These are phyloP conservation scores for Tenthredo amoena DNA, from an alignment of 2,888 invertebrate species.

Conservation along the genomic window DNA sequence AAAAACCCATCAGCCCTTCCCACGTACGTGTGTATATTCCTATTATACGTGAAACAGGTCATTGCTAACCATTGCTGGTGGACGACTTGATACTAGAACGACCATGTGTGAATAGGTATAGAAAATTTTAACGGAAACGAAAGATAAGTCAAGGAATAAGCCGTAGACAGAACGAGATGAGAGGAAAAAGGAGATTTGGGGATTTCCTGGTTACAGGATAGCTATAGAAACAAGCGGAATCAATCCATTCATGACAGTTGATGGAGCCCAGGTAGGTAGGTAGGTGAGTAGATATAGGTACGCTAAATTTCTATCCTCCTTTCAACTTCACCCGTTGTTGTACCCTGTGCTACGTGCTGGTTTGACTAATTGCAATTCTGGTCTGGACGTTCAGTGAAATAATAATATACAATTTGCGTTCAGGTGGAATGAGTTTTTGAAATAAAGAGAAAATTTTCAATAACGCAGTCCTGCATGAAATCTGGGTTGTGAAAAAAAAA, in stretches of 20 bases:
- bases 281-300: not conserved
- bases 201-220: not conserved
- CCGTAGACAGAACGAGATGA: not conserved
- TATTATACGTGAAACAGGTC: not conserved
- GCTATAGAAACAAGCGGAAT: not conserved
- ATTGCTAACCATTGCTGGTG: conserved; percentile 31
- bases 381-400: not conserved
- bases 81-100: not conserved
- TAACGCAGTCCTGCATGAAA: not conserved
- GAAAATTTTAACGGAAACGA: not conserved
- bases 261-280: not conserved
- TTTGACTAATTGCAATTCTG: conserved; percentile 28
- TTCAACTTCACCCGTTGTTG: not conserved
- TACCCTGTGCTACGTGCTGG: not conserved
- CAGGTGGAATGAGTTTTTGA: not conserved
- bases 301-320: conserved; percentile 21
- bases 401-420: not conserved
- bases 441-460: not conserved
- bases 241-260: conserved; percentile 5
- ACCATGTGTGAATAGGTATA: not conserved
- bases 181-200: not conserved
- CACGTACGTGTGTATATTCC: conserved; percentile 20
- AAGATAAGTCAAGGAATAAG: conserved; percentile 1
- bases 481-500: not conserved
- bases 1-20: conserved; percentile 40